Percentiles rank a stretch among this genome's conserved stretches.
These are phyloP conservation scores for Hirudinaria manillensis DNA, from an alignment of 2,888 invertebrate species.

Conservation along the genomic window DNA sequence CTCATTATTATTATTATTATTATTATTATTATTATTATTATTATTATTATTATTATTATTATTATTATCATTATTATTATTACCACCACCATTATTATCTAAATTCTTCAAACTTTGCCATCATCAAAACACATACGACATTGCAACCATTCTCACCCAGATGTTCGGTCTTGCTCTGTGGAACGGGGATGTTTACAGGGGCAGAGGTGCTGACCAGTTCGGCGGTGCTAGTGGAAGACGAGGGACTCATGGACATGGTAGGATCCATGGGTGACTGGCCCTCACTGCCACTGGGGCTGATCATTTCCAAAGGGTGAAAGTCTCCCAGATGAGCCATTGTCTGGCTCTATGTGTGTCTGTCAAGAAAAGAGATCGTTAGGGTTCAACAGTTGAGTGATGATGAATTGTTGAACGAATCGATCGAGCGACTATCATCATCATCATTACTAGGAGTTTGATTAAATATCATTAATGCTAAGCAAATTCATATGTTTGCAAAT, in stretches of 20 bases:
- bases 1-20: no score
- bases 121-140: no score
- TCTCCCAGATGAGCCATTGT: background rate
- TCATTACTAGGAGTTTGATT: no score
- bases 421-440: no score
- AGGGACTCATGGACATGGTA: constrained; percentile 13
- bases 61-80: background rate
- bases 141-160: background rate
- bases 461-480: no score
- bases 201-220: constrained; percentile 26
- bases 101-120: no score
- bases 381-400: no score
- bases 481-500: no score
- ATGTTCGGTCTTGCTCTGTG: constrained; percentile 3
- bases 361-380: background rate
- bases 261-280: background rate
- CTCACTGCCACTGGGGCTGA: background rate
- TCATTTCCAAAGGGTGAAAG: background rate
- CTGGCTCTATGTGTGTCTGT: background rate
- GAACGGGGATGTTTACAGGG: constrained; percentile 17
- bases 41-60: no score
- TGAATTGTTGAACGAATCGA: no score
- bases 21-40: no score
- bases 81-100: background rate
- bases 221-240: background rate